These are phyloP conservation scores for Saccostrea glomerata DNA, from an alignment of 1,140 invertebrate species.

Conservation along the genomic window DNA sequence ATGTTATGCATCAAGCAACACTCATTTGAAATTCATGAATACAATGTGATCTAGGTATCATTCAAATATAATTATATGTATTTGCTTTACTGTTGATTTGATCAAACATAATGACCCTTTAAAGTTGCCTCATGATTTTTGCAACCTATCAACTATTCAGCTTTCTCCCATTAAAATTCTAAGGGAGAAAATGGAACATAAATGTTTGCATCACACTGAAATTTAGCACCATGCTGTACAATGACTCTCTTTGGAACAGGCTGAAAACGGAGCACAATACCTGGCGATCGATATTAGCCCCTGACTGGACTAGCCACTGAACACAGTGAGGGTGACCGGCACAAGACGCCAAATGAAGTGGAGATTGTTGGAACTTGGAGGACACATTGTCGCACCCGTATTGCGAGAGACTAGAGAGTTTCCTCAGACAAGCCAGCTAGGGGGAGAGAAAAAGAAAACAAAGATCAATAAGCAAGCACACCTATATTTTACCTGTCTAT, in stretches of 20 bases:
- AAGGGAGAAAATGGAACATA: too few species aligned
- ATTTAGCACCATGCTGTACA: not conserved
- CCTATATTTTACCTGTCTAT: slow-evolving; percentile 68
- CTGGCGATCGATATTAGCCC: slow-evolving; percentile 62
- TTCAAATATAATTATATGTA: too few species aligned
- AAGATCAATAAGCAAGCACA: not conserved
- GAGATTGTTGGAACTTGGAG: slow-evolving; percentile 65
- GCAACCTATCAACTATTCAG: too few species aligned
- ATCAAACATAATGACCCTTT: too few species aligned
- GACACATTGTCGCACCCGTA: slow-evolving; percentile 62
- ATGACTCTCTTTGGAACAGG: not conserved
- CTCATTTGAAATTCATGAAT: too few species aligned
- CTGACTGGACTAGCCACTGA: slow-evolving; percentile 72
- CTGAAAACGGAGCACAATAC: slow-evolving; percentile 53
- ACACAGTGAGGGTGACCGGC: slow-evolving; percentile 71
- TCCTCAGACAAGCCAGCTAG: slow-evolving; percentile 75
- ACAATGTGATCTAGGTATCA: too few species aligned
- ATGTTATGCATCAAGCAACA: too few species aligned
- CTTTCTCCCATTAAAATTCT: too few species aligned
- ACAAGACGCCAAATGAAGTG: slow-evolving; percentile 68
- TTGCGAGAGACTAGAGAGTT: slow-evolving; percentile 56
- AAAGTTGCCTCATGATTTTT: too few species aligned
- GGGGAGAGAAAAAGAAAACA: slow-evolving; percentile 54
- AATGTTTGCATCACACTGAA: too few species aligned
- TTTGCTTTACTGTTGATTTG: too few species aligned